Conservation (phyloP, 2,113 vertebrate genomes). For the Xenopus tropicalis region UCB_Xtro_10.0 CM004447.2:96871001-96871500, state of each 20-base stretch:
- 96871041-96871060: too few relatives aligned
- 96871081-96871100: too few relatives aligned
- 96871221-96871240: conserved; percentile 73
- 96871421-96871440: neutral
- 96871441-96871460: neutral
- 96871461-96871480: neutral
- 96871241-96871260: conserved; percentile 75
- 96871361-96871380: conserved; percentile 87
- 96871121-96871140: too few relatives aligned
- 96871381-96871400: conserved; percentile 63
- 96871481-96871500: neutral
- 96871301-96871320: conserved; percentile 63
- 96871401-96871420: too few relatives aligned
- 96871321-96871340: conserved; percentile 67
- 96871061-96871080: too few relatives aligned
- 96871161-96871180: too few relatives aligned
- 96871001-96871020: too few relatives aligned
- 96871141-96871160: too few relatives aligned
- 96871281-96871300: conserved; percentile 71
- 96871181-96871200: neutral
- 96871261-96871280: conserved; percentile 64
- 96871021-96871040: too few relatives aligned
- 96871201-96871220: neutral
- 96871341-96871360: conserved; percentile 80
- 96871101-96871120: too few relatives aligned